Conservation (phyloP, 2,888 invertebrate genomes). For the Phrixothrix hirtus region DNA sequence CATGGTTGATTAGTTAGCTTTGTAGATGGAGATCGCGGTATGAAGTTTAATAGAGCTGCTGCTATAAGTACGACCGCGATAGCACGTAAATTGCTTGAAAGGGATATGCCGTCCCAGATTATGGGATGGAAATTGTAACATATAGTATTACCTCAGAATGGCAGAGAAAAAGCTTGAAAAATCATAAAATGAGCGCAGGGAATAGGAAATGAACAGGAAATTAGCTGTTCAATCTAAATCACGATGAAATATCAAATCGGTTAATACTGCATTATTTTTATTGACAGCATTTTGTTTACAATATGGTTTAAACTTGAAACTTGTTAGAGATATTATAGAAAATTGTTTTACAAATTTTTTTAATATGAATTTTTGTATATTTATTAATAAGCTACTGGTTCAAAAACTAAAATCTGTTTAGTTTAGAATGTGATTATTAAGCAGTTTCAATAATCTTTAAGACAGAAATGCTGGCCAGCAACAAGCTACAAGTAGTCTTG, state of each 20-base stretch:
- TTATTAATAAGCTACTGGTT: not conserved
- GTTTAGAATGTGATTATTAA: too few relatives aligned
- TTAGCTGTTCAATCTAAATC: conserved; percentile 21
- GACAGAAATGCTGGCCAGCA: too few relatives aligned
- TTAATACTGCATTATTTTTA: conserved; percentile 15
- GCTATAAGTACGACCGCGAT: conserved; percentile 33
- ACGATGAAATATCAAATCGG: conserved; percentile 15
- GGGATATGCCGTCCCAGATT: conserved; percentile 31
- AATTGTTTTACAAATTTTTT: too few relatives aligned
- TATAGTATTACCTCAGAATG: conserved; percentile 19
- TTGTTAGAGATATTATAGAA: too few relatives aligned
- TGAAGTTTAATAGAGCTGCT: conserved; percentile 26
- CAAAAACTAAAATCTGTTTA: not conserved
- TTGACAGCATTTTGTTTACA: too few relatives aligned
- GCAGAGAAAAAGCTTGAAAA: conserved; percentile 18
- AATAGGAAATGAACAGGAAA: conserved; percentile 25
- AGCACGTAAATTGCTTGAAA: conserved; percentile 33
- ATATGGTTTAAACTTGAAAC: too few relatives aligned
- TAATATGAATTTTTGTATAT: too few relatives aligned
- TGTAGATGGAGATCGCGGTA: conserved; percentile 25
- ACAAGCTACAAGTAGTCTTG: too few relatives aligned
- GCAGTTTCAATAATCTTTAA: too few relatives aligned
- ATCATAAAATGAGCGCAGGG: conserved; percentile 19
- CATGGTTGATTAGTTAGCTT: conserved; percentile 41
- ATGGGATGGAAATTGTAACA: conserved; percentile 33